These are phyloP conservation scores for Megaceryle maxima DNA, from an alignment of 2,113 vertebrate species.

Conservation along the genomic window DNA sequence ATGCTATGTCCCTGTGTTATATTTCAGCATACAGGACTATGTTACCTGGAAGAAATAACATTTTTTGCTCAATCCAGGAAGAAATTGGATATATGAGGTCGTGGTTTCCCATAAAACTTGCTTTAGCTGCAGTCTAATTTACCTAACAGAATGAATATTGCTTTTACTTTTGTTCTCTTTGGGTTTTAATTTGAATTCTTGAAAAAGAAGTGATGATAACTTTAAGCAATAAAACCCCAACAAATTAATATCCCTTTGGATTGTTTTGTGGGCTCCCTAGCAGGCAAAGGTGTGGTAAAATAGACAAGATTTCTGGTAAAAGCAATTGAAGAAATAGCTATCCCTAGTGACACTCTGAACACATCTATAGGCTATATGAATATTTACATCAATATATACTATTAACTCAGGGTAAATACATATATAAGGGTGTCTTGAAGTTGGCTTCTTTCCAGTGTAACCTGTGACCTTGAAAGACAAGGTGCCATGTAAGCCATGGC, in stretches of 20 bases:
- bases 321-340: not conserved
- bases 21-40: not conserved
- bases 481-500: not conserved
- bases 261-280: not conserved
- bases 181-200: not conserved
- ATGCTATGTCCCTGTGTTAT: not conserved
- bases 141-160: not conserved
- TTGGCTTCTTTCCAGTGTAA: not conserved
- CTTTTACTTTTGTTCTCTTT: not conserved
- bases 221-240: not conserved
- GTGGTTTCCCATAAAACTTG: not conserved
- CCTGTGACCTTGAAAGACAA: conserved; percentile 33
- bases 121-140: not conserved
- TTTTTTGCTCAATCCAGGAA: not conserved
- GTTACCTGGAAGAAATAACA: not conserved
- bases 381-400: not conserved
- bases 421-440: not conserved
- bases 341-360: not conserved
- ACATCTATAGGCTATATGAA: not conserved
- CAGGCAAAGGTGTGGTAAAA: not conserved
- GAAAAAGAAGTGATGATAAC: not conserved
- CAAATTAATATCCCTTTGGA: not conserved
- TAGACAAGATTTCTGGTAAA: not conserved
- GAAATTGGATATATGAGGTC: not conserved
- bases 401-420: rapidly evolving